Conservation (phyloP, 2,113 vertebrate species). For the Callospermophilus lateralis region DNA sequence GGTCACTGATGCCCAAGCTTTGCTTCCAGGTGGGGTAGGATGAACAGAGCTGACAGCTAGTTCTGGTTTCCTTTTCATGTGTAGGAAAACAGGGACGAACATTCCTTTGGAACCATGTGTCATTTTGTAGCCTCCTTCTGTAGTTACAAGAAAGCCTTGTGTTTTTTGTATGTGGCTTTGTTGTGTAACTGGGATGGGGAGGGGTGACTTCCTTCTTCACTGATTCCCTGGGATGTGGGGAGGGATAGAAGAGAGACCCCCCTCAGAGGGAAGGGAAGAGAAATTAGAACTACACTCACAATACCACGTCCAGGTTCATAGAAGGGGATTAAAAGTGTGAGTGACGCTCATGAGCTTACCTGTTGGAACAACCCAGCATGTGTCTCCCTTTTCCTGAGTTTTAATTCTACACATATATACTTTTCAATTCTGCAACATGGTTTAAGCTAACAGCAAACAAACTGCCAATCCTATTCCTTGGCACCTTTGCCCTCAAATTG, state of each 20-base stretch:
- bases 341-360: neutral
- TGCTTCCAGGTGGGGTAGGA: neutral
- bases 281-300: neutral
- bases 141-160: neutral
- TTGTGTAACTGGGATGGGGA: neutral
- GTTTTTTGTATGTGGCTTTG: neutral
- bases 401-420: neutral
- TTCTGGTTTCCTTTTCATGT: neutral
- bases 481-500: neutral
- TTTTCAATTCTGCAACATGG: neutral
- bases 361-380: rapidly evolving
- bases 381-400: neutral
- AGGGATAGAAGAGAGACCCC: neutral
- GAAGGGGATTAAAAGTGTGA: neutral
- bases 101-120: neutral
- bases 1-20: neutral
- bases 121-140: neutral
- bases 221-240: neutral
- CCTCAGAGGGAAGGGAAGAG: neutral
- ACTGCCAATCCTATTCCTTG: neutral
- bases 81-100: neutral
- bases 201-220: neutral
- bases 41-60: neutral
- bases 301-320: neutral
- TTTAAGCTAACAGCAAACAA: neutral